Base-by-base conservation (phyloP, 1,140 invertebrate genomes). In the Sitobion miscanthi region DNA sequence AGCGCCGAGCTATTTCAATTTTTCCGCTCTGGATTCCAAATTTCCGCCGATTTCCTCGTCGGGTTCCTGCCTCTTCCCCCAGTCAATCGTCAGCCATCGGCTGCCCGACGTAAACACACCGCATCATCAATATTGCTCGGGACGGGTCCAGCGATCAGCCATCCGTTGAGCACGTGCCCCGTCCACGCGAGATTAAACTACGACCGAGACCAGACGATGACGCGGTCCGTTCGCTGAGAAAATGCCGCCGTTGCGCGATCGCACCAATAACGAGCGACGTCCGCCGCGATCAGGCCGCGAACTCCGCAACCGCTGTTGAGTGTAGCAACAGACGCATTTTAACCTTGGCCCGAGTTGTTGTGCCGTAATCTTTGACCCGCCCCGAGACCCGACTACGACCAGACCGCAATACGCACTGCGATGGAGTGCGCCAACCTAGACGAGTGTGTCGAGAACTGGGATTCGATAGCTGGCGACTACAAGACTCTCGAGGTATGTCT, bases 371-470 rank as follows among this genome's bases (percentile, higher is more conserved):
- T 93, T 85, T 93, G 91, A 93, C 49, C 91, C 91, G 47, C 42
- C 45, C 38, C 77, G 69, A 91, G n/a, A 49, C 57, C 14, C 8
- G 49, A 49, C 45, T 17, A 23, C 49, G 14, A 14, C 38, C 11
- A 77, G 14, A 17, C 14, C n/a, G 35, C 38, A 23, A 45, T 85
- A 42, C 83, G 38, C 83, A n/a, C 85, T n/a, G 45, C 69, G 25
- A 94, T 94, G 90, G 93, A 94, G 77, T 77, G 49, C 52, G 30
- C 95, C 89, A 96, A 96, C 93, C 94, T 96, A 11, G 95, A 96
- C 42, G 96, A 96, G 86, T 97, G 96, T 95, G 92, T 97, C 23
- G 97, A 97, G 95, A 97, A 98, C 94, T 98, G 97, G 97, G 96
- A 97, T 89, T 97, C 98, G 94, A 95, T 98, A 94, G 95, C 96